A percentile compares a stretch with the other conserved stretches of the same genome.
Conservation (phyloP, 1,140 invertebrate genomes). For the Globodera rostochiensis region DNA sequence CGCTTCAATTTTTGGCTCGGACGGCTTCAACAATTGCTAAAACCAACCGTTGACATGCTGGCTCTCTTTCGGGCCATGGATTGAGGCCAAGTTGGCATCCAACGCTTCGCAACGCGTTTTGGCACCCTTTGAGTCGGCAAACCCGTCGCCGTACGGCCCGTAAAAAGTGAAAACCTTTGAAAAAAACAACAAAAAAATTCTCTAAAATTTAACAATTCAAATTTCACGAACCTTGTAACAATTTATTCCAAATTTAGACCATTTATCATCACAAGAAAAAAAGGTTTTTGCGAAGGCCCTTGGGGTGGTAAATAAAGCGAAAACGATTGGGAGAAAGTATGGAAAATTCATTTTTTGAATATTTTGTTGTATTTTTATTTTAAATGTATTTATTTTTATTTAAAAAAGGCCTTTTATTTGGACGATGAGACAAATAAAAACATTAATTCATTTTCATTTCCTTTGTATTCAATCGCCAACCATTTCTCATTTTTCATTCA, state of each 20-base stretch:
- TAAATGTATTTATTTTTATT: background rate
- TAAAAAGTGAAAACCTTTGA: slow-evolving; percentile 1
- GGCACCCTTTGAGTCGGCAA: background rate
- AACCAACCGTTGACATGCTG: background rate
- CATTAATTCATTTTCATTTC: too few relatives aligned
- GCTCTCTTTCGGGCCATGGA: background rate
- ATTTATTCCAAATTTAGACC: background rate
- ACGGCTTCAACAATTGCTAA: background rate
- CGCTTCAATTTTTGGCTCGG: too few relatives aligned
- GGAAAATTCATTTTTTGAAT: background rate
- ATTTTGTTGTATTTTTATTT: background rate
- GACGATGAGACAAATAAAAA: too few relatives aligned
- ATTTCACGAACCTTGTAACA: background rate
- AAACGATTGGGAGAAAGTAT: background rate
- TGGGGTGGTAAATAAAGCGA: background rate
- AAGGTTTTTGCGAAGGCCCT: background rate
- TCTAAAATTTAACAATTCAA: background rate
- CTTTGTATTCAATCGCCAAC: too few relatives aligned
- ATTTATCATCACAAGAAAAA: background rate
- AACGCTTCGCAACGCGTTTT: background rate
- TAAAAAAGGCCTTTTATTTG: too few relatives aligned
- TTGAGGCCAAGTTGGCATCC: background rate
- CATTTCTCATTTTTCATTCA: too few relatives aligned
- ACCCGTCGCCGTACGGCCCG: background rate
- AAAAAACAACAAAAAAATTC: slow-evolving; percentile 10